These are phyloP conservation scores for Isurus oxyrinchus DNA, from an alignment of 2,113 vertebrate genomes.

Conservation along the genomic window DNA sequence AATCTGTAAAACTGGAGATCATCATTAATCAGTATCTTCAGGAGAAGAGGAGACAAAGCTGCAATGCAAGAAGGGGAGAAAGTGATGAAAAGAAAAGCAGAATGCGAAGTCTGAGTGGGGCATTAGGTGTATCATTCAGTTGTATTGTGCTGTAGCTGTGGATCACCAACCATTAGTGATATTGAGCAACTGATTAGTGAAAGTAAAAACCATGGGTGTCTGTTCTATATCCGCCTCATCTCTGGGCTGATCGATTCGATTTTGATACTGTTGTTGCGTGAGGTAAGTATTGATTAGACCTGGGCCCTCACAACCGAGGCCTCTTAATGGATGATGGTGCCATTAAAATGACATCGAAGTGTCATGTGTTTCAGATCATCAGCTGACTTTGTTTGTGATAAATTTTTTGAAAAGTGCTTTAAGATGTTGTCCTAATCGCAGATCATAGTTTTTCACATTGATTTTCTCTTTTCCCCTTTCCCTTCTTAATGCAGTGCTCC, in stretches of 20 bases:
- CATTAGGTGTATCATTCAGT: neutral
- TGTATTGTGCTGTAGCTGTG: neutral
- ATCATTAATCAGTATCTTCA: neutral
- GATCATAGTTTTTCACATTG: conserved; percentile 15
- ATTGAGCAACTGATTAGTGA: conserved; percentile 24
- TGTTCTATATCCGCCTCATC: neutral
- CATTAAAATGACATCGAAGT: conserved; percentile 35
- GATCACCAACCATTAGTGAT: conserved; percentile 5
- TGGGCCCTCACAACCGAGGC: neutral
- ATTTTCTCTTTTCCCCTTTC: conserved; percentile 20
- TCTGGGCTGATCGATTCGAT: neutral
- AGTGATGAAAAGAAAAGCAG: neutral
- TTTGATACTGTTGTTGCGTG: neutral
- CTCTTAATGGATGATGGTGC: neutral
- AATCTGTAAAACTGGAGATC: neutral
- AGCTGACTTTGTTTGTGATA: conserved; percentile 1
- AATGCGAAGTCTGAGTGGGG: neutral
- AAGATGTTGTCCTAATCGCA: conserved; percentile 13
- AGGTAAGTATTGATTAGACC: neutral
- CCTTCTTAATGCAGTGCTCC: neutral
- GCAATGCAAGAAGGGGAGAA: neutral
- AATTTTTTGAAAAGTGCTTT: neutral
- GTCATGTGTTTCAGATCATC: conserved; percentile 4
- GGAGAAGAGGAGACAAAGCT: neutral
- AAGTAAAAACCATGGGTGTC: conserved; percentile 15